phyloP scores from a whole-genome alignment of 2,888 invertebrate genomes.

The Yponomeuta cagnagella region DNA sequence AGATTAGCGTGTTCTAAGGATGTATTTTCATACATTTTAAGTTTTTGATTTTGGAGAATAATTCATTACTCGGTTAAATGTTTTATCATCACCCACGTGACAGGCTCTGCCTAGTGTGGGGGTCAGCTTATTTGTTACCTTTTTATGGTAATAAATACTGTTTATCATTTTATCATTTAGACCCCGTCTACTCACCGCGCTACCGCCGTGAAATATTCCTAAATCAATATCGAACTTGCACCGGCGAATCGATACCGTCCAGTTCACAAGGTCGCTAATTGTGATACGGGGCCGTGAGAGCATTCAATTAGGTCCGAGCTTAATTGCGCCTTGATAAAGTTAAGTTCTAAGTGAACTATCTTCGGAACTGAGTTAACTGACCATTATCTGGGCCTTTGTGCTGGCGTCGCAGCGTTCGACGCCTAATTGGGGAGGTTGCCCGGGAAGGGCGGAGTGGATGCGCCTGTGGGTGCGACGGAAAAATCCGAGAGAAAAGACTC shows the following conservation, averaged over 20 bases:
- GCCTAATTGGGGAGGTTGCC: conserved; percentile 58
- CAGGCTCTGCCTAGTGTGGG: too few species aligned
- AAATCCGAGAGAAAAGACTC: too few species aligned
- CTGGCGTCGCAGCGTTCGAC: conserved; percentile 49
- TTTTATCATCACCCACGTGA: too few species aligned
- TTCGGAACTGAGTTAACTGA: conserved; percentile 73
- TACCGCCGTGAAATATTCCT: background rate
- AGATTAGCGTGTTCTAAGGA: too few species aligned
- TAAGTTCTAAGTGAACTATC: conserved; percentile 74
- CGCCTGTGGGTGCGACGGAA: too few species aligned
- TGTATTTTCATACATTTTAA: too few species aligned
- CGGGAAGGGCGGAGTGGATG: conserved; percentile 32
- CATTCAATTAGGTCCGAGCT: conserved; percentile 69
- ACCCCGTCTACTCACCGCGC: too few species aligned
- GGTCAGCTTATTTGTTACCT: too few species aligned
- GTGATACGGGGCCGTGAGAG: conserved; percentile 66
- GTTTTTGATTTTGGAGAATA: too few species aligned
- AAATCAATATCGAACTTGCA: background rate
- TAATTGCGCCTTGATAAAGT: conserved; percentile 74
- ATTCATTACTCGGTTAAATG: too few species aligned
- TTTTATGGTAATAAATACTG: too few species aligned
- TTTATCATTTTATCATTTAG: too few species aligned
- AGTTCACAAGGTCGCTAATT: conserved; percentile 66
- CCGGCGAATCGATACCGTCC: conserved; percentile 47
- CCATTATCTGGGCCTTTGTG: conserved; percentile 75